phyloP scores from a whole-genome alignment of 2,888 invertebrate species.

The Eudemis profundana region DNA sequence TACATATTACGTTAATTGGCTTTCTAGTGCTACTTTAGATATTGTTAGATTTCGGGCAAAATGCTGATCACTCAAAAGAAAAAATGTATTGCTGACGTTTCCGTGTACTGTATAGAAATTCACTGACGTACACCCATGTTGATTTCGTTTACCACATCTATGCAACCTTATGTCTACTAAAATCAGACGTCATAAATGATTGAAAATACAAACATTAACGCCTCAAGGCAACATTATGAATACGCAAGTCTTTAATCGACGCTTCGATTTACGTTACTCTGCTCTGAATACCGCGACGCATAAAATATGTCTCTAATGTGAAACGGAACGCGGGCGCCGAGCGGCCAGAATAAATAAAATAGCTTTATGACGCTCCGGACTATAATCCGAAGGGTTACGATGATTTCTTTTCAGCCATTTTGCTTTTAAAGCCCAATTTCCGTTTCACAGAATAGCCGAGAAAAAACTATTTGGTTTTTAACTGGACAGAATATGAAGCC shows the following conservation, averaged over 20 bases:
- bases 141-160: no score
- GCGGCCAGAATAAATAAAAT: conserved; percentile 33
- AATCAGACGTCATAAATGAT: neutral
- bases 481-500: neutral
- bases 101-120: no score
- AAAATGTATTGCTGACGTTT: no score
- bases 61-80: no score
- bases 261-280: conserved; percentile 29
- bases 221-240: conserved; percentile 17
- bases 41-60: no score
- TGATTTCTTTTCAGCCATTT: conserved; percentile 37
- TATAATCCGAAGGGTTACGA: conserved; percentile 26
- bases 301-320: conserved; percentile 37
- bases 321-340: conserved; percentile 30
- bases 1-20: no score
- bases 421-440: conserved; percentile 26
- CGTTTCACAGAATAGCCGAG: conserved; percentile 6
- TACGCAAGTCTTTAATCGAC: conserved; percentile 37
- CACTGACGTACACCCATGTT: no score
- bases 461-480: conserved; percentile 11
- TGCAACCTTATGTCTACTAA: no score
- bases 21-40: no score
- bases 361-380: conserved; percentile 21
- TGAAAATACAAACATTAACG: neutral
- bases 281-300: conserved; percentile 24